These are phyloP conservation scores for Enteromius argenteus DNA, from an alignment of 2,797 vertebrate species.

Conservation along the genomic window DNA sequence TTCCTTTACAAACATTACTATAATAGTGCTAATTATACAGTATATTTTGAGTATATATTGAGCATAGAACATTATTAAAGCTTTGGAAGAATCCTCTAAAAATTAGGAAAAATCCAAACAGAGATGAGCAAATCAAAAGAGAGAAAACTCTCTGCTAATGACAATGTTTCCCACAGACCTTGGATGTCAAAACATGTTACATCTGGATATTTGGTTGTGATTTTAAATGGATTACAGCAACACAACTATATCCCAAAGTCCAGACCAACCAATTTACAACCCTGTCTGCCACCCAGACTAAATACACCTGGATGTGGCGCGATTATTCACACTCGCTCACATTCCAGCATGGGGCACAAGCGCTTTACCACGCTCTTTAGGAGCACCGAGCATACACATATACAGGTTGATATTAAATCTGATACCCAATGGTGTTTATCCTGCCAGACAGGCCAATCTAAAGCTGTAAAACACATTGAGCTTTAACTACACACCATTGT, in stretches of 20 bases:
- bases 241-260: conserved; percentile 39
- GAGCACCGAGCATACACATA: conserved; percentile 59
- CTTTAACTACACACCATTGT: conserved; percentile 45
- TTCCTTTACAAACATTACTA: not conserved
- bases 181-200: conserved; percentile 33
- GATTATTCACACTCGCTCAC: conserved; percentile 71
- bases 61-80: not conserved
- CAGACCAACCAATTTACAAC: conserved; percentile 69
- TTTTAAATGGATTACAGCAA: conserved; percentile 31
- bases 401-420: conserved; percentile 71
- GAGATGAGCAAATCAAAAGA: not conserved
- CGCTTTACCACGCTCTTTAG: conserved; percentile 56
- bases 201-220: conserved; percentile 48
- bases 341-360: conserved; percentile 58
- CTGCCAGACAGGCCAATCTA: conserved; percentile 57
- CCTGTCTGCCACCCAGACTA: conserved; percentile 64
- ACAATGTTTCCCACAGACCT: conserved; percentile 22
- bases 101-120: not conserved
- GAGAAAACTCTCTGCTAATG: not conserved
- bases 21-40: not conserved
- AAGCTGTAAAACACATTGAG: conserved; percentile 65
- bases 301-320: conserved; percentile 75
- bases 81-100: not conserved
- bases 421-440: conserved; percentile 66
- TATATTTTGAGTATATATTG: not conserved